These are phyloP conservation scores for Bufotes viridis DNA, from an alignment of 2,797 vertebrate species.

Conservation along the genomic window DNA sequence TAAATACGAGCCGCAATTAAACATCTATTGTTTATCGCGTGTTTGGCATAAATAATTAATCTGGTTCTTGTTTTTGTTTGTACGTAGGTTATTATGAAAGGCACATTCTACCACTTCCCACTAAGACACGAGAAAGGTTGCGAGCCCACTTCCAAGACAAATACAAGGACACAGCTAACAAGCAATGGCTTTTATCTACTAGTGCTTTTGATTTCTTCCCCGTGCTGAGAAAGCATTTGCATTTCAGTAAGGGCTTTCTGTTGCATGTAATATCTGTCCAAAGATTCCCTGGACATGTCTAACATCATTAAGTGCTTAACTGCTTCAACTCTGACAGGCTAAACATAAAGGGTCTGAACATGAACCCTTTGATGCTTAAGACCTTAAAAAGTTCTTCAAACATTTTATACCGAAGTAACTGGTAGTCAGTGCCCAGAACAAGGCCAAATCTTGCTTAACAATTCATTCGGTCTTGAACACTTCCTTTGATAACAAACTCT, in stretches of 20 bases:
- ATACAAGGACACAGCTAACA: slow-evolving; percentile 61
- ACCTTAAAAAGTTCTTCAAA: slow-evolving; percentile 50
- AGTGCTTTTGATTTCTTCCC: slow-evolving; percentile 54
- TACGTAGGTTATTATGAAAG: slow-evolving; percentile 20
- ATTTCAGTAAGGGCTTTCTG: slow-evolving; percentile 60
- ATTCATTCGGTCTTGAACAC: neutral
- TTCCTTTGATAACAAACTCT: slow-evolving; percentile 43
- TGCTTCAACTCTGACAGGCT: slow-evolving; percentile 56
- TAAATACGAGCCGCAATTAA: slow-evolving; percentile 38
- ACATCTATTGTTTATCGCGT: slow-evolving; percentile 7
- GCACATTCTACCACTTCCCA: slow-evolving; percentile 21
- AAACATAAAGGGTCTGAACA: slow-evolving; percentile 51
- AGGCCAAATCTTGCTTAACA: slow-evolving; percentile 12
- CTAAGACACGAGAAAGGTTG: slow-evolving; percentile 34
- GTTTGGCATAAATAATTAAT: neutral
- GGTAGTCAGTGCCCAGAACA: neutral
- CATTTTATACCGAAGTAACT: neutral
- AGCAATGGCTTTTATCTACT: slow-evolving; percentile 60
- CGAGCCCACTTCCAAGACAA: slow-evolving; percentile 54
- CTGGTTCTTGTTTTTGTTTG: neutral
- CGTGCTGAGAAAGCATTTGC: slow-evolving; percentile 48
- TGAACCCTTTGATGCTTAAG: slow-evolving; percentile 32
- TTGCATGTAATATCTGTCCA: slow-evolving; percentile 52
- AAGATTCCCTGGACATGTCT: slow-evolving; percentile 61
- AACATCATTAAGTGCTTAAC: slow-evolving; percentile 61